Evolutionary conservation across 2,113 vertebrate genomes (phyloP).

Genomic region (Gallinago paraguaiae): DNA sequence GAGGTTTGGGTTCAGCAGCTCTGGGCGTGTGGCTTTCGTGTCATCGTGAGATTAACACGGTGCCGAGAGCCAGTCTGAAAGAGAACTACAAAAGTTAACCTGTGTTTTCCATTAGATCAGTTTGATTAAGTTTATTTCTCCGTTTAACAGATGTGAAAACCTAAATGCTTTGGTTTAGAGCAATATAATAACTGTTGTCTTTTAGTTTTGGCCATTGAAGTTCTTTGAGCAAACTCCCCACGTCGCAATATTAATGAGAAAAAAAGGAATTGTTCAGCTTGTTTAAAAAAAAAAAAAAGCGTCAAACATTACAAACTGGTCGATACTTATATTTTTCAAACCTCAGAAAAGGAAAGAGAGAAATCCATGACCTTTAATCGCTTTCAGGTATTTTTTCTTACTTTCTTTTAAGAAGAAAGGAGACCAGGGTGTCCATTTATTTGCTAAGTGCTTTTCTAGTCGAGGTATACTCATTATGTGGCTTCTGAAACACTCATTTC

Average conservation of each 20-base stretch:
- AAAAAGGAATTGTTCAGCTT: not conserved
- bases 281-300: not conserved
- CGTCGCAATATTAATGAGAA: no score
- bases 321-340: slow-evolving; percentile 1
- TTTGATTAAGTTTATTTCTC: not conserved
- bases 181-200: fast-evolving
- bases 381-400: not conserved
- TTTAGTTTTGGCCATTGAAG: not conserved
- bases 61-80: not conserved
- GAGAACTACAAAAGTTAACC: not conserved
- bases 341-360: not conserved
- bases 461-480: not conserved
- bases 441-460: slow-evolving; percentile 41
- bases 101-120: not conserved
- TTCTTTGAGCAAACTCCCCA: not conserved
- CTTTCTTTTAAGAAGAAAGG: not conserved
- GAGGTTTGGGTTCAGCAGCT: not conserved
- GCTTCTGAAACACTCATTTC: not conserved
- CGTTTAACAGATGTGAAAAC: not conserved
- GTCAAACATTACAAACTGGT: not conserved
- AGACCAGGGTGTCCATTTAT: slow-evolving; percentile 2
- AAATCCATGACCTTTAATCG: slow-evolving; percentile 62
- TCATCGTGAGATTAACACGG: fast-evolving
- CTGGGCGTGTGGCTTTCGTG: fast-evolving
- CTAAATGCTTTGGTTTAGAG: not conserved